A percentile compares a stretch with the other conserved stretches of the same genome.
phyloP scores from a whole-genome alignment of 2,888 invertebrate species.

The Limnephilus auricula region DNA sequence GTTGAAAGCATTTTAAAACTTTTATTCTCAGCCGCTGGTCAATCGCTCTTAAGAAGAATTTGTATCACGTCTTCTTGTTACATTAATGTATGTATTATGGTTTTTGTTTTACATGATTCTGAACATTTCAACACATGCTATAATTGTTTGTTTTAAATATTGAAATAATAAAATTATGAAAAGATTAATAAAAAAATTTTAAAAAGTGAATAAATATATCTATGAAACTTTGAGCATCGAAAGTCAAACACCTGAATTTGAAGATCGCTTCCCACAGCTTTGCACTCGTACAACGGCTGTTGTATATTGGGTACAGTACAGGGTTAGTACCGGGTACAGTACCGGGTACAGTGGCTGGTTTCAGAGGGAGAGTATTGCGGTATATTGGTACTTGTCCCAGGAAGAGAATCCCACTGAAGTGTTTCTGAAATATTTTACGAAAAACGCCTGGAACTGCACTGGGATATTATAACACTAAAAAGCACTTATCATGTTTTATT shows the following conservation, averaged over 20 bases:
- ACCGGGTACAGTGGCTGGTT: not conserved
- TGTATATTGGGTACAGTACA: not conserved
- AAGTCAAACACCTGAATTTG: conserved; percentile 2
- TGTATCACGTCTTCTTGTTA: no score
- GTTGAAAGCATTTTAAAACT: no score
- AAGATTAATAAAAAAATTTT: no score
- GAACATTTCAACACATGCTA: no score
- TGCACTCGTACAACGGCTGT: not conserved
- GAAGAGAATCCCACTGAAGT: not conserved
- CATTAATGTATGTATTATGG: no score
- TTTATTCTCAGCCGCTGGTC: no score
- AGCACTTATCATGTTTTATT: not conserved
- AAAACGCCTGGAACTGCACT: not conserved
- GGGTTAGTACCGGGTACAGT: not conserved
- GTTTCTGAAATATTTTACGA: not conserved
- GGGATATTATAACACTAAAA: not conserved
- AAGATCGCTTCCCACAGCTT: not conserved
- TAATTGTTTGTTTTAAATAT: no score
- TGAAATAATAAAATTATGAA: no score
- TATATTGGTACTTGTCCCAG: not conserved
- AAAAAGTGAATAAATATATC: no score
- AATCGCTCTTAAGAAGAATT: no score
- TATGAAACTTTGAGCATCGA: not conserved
- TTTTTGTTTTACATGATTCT: no score
- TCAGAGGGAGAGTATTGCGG: not conserved